Conservation (phyloP, 2,797 vertebrate species). For the Tarsius wallacei region DNA sequence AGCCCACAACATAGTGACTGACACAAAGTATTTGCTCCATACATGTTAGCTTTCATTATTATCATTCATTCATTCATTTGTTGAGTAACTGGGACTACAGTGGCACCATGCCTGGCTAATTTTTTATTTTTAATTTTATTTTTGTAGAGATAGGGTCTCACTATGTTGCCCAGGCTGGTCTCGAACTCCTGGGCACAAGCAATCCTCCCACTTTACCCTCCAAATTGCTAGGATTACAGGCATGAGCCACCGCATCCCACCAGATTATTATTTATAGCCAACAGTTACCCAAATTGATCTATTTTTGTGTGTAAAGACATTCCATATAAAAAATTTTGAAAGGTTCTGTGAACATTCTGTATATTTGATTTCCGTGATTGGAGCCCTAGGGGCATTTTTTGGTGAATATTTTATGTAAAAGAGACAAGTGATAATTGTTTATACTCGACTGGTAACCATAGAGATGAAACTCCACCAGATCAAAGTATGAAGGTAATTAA, state of each 20-base stretch:
- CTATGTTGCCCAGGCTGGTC: too few species aligned
- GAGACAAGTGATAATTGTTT: conserved; percentile 78
- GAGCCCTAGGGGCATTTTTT: conserved; percentile 69
- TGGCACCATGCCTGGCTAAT: too few species aligned
- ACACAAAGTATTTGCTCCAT: background rate
- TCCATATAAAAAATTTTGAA: conserved; percentile 49
- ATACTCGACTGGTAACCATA: conserved; percentile 80
- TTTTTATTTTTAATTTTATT: too few species aligned
- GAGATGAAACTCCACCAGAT: conserved; percentile 80
- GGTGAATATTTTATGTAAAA: conserved; percentile 73
- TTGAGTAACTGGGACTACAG: too few species aligned
- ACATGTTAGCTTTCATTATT: background rate
- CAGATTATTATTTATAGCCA: conserved; percentile 69
- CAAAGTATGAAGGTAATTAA: conserved; percentile 81
- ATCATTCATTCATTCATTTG: background rate
- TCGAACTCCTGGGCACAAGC: background rate
- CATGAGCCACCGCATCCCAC: too few species aligned
- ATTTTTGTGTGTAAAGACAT: conserved; percentile 46
- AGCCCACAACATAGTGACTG: background rate
- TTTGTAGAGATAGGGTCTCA: too few species aligned
- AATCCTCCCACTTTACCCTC: background rate
- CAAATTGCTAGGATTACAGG: too few species aligned
- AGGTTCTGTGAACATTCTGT: conserved; percentile 48
- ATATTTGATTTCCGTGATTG: conserved; percentile 70
- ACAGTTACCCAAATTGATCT: conserved; percentile 30